A percentile compares a stretch with the other conserved stretches of the same genome.
Conservation (phyloP, 2,113 vertebrate genomes). For the Synchiropus splendidus region DNA sequence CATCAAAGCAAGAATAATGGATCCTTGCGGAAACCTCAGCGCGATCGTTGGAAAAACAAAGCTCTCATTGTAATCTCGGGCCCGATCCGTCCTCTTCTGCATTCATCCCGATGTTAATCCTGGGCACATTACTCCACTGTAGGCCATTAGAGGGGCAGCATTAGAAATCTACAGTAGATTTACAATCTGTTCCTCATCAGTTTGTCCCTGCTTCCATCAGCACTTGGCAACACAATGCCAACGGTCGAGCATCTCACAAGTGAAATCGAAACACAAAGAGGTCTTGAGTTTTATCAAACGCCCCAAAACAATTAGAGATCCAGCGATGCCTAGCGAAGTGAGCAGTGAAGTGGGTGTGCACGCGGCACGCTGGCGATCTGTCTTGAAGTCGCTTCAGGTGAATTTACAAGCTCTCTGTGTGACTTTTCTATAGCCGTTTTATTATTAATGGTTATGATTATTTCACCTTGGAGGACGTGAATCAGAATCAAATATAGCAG, state of each 20-base stretch:
- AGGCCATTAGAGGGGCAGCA: conserved; percentile 44
- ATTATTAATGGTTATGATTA: too few species aligned
- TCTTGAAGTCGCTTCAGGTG: too few species aligned
- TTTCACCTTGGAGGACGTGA: too few species aligned
- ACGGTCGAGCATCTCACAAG: not conserved
- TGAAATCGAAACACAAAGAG: too few species aligned
- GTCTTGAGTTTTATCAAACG: too few species aligned
- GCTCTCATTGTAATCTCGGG: conserved; percentile 52
- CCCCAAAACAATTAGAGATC: too few species aligned
- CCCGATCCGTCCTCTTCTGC: conserved; percentile 30
- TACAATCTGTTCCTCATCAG: conserved; percentile 35
- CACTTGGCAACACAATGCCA: conserved; percentile 25
- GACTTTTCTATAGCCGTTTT: too few species aligned
- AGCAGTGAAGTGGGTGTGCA: too few species aligned
- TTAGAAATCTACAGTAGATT: conserved; percentile 43
- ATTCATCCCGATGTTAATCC: conserved; percentile 57
- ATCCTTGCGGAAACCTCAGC: conserved; percentile 49
- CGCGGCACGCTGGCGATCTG: too few species aligned
- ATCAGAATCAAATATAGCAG: too few species aligned
- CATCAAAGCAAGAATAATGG: conserved; percentile 64
- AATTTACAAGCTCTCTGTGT: too few species aligned
- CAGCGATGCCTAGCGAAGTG: too few species aligned
- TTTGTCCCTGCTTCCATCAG: conserved; percentile 31
- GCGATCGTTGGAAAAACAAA: conserved; percentile 55
- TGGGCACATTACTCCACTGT: conserved; percentile 55